These are phyloP conservation scores for Julus scanicus DNA, from an alignment of 2,888 invertebrate genomes.

Conservation along the genomic window DNA sequence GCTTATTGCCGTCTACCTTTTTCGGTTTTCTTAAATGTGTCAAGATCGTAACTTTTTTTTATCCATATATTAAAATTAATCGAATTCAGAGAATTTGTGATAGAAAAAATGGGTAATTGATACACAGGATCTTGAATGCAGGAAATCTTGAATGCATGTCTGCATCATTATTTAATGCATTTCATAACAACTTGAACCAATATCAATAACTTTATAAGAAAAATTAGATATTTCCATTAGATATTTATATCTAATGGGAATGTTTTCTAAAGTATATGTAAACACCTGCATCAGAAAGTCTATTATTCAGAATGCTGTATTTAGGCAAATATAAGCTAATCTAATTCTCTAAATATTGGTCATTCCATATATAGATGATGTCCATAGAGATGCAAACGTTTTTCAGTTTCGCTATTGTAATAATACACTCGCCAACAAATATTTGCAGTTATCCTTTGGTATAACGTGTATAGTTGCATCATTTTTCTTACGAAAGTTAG, in stretches of 20 bases:
- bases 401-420: too few relatives aligned
- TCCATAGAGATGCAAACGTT: not conserved
- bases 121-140: not conserved
- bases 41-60: conserved; percentile 25
- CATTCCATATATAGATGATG: not conserved
- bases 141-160: not conserved
- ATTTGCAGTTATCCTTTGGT: too few relatives aligned
- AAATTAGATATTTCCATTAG: too few relatives aligned
- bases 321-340: too few relatives aligned
- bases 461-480: not conserved
- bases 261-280: not conserved
- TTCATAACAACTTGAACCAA: not conserved
- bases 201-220: not conserved
- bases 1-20: conserved; percentile 27
- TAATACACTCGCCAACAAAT: too few relatives aligned
- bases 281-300: not conserved
- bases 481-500: not conserved
- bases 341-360: not conserved
- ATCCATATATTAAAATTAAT: not conserved
- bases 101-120: not conserved
- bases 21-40: conserved; percentile 24
- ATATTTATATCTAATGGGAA: not conserved
- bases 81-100: not conserved
- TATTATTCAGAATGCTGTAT: too few relatives aligned
- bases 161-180: not conserved